Evolutionary conservation across 2,113 vertebrate species (phyloP), one percentile per base, ranked within the genome.

Genomic region (Leptosomus discolor): DNA sequence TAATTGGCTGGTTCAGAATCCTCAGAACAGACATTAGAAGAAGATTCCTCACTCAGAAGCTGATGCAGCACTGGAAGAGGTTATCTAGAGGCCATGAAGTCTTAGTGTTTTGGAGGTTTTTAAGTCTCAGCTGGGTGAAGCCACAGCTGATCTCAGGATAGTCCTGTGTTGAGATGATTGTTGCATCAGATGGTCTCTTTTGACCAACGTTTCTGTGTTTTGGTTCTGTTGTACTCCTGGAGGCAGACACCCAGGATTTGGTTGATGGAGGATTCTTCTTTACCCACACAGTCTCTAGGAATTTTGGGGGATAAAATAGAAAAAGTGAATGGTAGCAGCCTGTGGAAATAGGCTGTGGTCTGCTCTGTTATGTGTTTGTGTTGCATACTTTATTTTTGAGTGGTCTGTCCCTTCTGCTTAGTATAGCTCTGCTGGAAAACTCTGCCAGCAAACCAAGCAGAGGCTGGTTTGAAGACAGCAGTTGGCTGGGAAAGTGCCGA

Each of bases 111-210:
- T 64, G 57, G n/a, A 84, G 58, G 13, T 45, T 89, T 83, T 77
- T 41, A 58, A 26, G 29, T 26, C 48, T 83, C n/a, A 43, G 13
- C 37, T 67, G 63, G 4, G 21, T 83, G 67, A 86, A 79, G 43
- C 82, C 41, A 30, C 57, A 61, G 45, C 63, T 53, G 75, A 61
- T 11, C 41, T 74, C 11, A 8, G 10, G 17, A 10, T 9, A 63
- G 60, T 26, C 69, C 22, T 0, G 0, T 61, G 41, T 27, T 34
- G 34, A 82, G 34, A 30, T 8, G 3, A 1, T 17, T 67, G 36
- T 51, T 94, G 39, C 14, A 20, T 76, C 69, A 56, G 64, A 24
- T 1, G 0, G 15, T 58, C 29, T 77, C 50, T 78, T 53, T 50
- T 70, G 64, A 67, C 7, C 69, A 41, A 0, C 1, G 1, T 50